Evolutionary conservation across 2,888 invertebrate species (phyloP).

Genomic region (Anarsia innoxiella): DNA sequence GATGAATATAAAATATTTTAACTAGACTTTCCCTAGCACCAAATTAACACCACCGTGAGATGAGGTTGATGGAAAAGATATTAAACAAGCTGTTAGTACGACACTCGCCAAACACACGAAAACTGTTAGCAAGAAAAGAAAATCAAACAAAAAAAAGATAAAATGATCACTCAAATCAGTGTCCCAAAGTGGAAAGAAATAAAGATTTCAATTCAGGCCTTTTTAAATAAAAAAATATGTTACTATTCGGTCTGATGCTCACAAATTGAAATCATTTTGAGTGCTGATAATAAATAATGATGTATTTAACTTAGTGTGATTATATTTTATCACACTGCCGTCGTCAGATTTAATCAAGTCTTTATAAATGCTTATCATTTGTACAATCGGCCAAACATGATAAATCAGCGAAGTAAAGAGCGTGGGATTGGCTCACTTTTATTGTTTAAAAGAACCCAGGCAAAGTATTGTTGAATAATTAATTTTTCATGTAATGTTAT

Average conservation of each 20-base stretch:
- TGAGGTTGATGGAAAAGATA: slow-evolving; percentile 34
- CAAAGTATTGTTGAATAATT: too few relatives aligned
- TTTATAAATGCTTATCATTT: slow-evolving; percentile 46
- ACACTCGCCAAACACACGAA: slow-evolving; percentile 43
- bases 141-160: slow-evolving; percentile 27
- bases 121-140: slow-evolving; percentile 47
- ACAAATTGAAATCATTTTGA: slow-evolving; percentile 30
- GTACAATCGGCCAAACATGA: slow-evolving; percentile 37
- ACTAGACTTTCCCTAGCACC: slow-evolving; percentile 55
- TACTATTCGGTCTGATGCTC: too few relatives aligned
- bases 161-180: slow-evolving; percentile 25
- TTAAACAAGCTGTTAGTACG: slow-evolving; percentile 58
- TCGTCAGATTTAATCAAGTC: slow-evolving; percentile 42
- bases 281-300: slow-evolving; percentile 11
- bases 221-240: not conserved
- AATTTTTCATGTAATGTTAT: too few relatives aligned
- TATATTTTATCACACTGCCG: slow-evolving; percentile 33
- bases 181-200: slow-evolving; percentile 24
- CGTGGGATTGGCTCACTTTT: too few relatives aligned
- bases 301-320: slow-evolving; percentile 3
- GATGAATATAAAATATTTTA: too few relatives aligned
- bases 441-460: not conserved
- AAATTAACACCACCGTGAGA: slow-evolving; percentile 51
- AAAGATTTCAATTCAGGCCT: not conserved
- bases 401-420: too few relatives aligned